Base-by-base conservation (phyloP, 2,797 vertebrate species). In the Cygnus olor region DNA sequence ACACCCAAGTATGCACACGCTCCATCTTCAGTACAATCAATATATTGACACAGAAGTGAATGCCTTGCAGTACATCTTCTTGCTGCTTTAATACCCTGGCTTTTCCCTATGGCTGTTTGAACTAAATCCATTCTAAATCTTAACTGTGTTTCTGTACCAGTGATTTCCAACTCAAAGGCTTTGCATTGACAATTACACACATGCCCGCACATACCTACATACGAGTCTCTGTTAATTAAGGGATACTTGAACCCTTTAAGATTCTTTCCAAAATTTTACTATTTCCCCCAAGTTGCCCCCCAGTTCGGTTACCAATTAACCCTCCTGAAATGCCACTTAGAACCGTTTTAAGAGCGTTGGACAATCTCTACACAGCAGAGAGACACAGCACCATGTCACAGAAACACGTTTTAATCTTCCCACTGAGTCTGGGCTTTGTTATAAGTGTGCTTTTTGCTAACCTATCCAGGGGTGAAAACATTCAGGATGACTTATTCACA, bases 161-260 rank as follows among this genome's bases (percentile, higher is more conserved):
- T 42, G 84, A 95, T 93, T 92, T 94, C 81, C 85, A 91, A 72
- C 78, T 58, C 65, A 74, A 79, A 93, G 79, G 45, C 89, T 83
- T 56, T 90, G 86, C 72, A 78, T 47, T 89, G 79, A 72, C 92
- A 90, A 47, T 89, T 90, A 90, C 78, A 92, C 71, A 82, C 60
- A 87, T 13, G 53, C 71, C 77, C 1, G 6, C 73, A 90, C 49
- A 28, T 14, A 86, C 53, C 88, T 77, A 78, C 64, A 27, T 4
- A 17, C 19, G 40, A 61, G 71, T 65, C 79, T 74, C 88, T 78
- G 38, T 45, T 92, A 92, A 82, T 80, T 34, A 87, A 92, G 83
- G 7, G 1, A 81, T 34, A 80, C 57, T 60, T 34, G 68, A 92
- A 68, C 82, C 65, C 80, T 87, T 89, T 71, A 57, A 58, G 45